Base-by-base conservation (phyloP, 2,797 vertebrate species). In the Cottoperca gobio region DNA sequence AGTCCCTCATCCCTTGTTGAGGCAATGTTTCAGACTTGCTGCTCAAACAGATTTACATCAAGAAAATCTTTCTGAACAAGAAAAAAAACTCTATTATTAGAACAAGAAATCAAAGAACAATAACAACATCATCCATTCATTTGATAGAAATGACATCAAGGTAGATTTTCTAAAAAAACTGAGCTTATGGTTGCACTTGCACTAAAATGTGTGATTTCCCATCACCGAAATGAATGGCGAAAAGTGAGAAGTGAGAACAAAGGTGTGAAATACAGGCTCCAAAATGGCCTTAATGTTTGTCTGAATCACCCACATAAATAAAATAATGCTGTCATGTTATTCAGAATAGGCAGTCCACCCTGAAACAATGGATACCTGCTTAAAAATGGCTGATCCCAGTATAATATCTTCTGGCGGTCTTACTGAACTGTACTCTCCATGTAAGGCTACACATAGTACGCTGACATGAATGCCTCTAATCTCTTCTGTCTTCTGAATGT, bases 111-210 rank as follows among this genome's bases (percentile, higher is more conserved):
- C n/a, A 65, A 78, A 78, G 23, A 75, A 24, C 5, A 50, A 72
- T 3, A 58, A 45, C 10, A 58, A 26, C 17, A 59, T 2, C 8
- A 40, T 46, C 0, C 3, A 37, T 42, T 76, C 12, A 46, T 52
- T 60, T 45, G 6, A 54, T 70, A 71, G 71, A 90, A 76, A 58
- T 72, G 11, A 77, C 63, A 79, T 70, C 12, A 64, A 54, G 14
- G 48, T 35, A 46, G 42, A 52, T 66, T 69, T 37, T 37, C 9
- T 16, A 2, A 12, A 52, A 52, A 59, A 74, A 67, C 23, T 28
- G 37, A 58, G 70, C 50, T 48, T 12, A 6, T 43, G 28, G 23
- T 49, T 73, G 31, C 31, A 73, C 43, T 43, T 48, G 26, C 26
- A 33, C 28, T 45, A 28, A 69, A 43, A 64, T 42, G 3, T 65